Base-by-base conservation (phyloP, 2,888 invertebrate species). In the Muscina levida region DNA sequence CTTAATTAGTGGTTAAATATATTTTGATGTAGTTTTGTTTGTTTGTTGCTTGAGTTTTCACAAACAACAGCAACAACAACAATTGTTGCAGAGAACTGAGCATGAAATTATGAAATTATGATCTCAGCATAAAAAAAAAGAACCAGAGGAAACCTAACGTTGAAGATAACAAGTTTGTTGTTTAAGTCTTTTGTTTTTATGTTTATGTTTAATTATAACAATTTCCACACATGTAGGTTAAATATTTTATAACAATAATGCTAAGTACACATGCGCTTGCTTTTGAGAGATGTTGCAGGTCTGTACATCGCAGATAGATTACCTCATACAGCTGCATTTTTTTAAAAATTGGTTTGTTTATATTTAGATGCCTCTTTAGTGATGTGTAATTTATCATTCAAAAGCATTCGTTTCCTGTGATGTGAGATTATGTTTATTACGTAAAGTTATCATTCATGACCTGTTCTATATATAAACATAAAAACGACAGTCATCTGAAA, bases 111-210 rank as follows among this genome's bases (percentile, higher is more conserved):
- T 59, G 37, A 59, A 59, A 19, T 59, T 57, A 57, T 15, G 19
- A 59, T 15, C 39, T 39, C 31, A n/a, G 19, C 17, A 59, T 19
- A 39, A 31, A 31, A 31, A 31, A 31, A 8, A 31, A 31, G 31
- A 31, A n/a, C n/a, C n/a, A n/a, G n/a, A n/a, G 31, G 4, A 31
- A 31, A 19, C 17, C 24, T 26, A 26, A n/a, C 56, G 10, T 19
- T 24, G n/a, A 56, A 15, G 31, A 19, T 17, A 74, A 46, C 44
- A 72, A 56, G 79, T 77, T 82, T 70, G 71, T 71, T 56, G 74
- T 53, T 75, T 79, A 72, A 83, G 72, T 83, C 83, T 83, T 83
- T 79, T 73, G 81, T 81, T 53, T 65, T 24, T 10, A 31, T 22
- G 4, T 15, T 39, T 19, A 56, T 57, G n/a, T 57, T 8, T 48